phyloP scores from a whole-genome alignment of 2,888 invertebrate species.

The Craniophora ligustri region DNA sequence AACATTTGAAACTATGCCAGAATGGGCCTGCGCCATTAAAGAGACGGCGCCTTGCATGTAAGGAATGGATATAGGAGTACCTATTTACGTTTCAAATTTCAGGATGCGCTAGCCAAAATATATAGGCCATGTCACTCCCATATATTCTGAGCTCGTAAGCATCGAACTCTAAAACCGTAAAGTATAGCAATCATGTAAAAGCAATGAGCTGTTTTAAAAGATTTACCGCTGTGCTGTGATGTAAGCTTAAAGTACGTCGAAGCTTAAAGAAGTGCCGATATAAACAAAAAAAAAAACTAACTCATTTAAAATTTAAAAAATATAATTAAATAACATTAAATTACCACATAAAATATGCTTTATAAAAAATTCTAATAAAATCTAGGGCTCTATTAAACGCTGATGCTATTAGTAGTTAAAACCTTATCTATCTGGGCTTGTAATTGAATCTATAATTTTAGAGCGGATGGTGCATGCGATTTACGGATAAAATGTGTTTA shows the following conservation, averaged over 20 bases:
- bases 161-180: conserved; percentile 30
- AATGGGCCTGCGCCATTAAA: conserved; percentile 40
- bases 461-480: background rate
- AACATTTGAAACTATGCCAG: conserved; percentile 71
- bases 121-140: conserved; percentile 2
- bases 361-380: background rate
- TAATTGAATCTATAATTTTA: conserved; percentile 9
- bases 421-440: background rate
- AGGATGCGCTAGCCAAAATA: conserved; percentile 2
- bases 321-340: too few species aligned
- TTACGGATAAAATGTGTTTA: conserved; percentile 13
- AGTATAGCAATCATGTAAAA: conserved; percentile 38
- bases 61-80: conserved; percentile 8
- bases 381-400: background rate
- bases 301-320: too few species aligned
- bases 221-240: conserved; percentile 27
- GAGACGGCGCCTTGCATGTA: conserved; percentile 29
- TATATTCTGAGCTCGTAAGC: conserved; percentile 21
- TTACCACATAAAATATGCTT: background rate
- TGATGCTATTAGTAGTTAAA: background rate
- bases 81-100: conserved; percentile 29
- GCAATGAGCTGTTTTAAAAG: conserved; percentile 44
- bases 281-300: conserved; percentile 8
- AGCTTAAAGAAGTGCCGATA: conserved; percentile 22
- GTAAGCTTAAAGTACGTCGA: conserved; percentile 19